Percentiles rank a stretch among this genome's conserved stretches.
Evolutionary conservation across 2,888 invertebrate species (phyloP).

Genomic region (Thereva unica): DNA sequence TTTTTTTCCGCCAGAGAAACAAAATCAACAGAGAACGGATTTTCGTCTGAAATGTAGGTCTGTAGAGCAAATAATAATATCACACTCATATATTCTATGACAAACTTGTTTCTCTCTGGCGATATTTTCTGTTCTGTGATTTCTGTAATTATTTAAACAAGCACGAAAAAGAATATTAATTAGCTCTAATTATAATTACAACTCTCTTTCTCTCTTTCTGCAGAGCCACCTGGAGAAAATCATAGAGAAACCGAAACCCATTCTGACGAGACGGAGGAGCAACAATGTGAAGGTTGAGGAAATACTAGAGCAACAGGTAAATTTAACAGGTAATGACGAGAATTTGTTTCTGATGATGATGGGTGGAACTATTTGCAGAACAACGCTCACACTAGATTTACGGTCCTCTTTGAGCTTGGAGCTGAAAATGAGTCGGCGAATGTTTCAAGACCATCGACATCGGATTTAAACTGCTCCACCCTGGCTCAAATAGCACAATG

Average conservation of each 20-base stretch:
- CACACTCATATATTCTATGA: no score
- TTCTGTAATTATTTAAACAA: no score
- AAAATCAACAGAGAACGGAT: no score
- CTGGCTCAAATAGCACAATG: conserved; percentile 83
- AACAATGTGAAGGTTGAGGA: conserved; percentile 71
- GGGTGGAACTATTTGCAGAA: no score
- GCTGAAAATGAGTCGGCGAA: conserved; percentile 70
- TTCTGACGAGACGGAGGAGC: conserved; percentile 60
- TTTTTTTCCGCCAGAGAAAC: no score
- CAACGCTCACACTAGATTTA: conserved; percentile 66
- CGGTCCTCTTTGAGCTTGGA: conserved; percentile 83
- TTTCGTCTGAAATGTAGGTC: no score
- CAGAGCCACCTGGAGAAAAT: conserved; percentile 87
- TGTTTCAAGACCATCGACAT: conserved; percentile 65
- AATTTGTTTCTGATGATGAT: not conserved
- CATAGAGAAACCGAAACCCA: conserved; percentile 75
- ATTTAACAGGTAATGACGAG: conserved; percentile 5
- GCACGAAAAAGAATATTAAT: no score
- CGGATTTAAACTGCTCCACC: conserved; percentile 69
- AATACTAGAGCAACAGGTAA: conserved; percentile 64
- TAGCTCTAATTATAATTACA: no score
- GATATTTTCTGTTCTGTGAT: no score
- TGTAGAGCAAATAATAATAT: no score
- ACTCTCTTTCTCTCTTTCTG: conserved; percentile 38
- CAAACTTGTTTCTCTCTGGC: no score